Base-by-base conservation (phyloP, 2,113 vertebrate genomes). In the Nestor notabilis region DNA sequence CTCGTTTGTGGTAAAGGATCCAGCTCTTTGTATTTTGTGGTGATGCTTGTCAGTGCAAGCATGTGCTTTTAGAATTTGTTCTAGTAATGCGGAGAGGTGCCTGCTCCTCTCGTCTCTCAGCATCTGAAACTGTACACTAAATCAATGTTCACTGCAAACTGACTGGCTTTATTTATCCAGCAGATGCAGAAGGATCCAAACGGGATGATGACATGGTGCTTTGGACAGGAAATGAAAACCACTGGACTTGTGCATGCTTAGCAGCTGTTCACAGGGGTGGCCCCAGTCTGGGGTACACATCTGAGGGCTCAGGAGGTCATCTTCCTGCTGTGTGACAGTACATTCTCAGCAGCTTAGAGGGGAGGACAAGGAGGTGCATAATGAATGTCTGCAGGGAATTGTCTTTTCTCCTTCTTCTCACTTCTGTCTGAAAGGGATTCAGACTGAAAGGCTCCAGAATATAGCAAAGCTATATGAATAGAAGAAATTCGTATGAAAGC, bases 171-270 rank as follows among this genome's bases (percentile, higher is more conserved):
- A 6, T 29, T 33, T 31, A 10, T 31, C 39, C 65, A 66, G 55
- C 66, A 75, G 61, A 61, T 53, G 20, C 35, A 5, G n/a, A 6
- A 24, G 31, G 15, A 37, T 64, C 75, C 53, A 16, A 29, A 33
- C 0, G 0, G 39, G 25, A 4, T 5, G 20, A 9, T 55, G 50
- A 18, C 5, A 1, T 6, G 53, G 12, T 77, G 52, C 65, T n/a
- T 31, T 49, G 63, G 49, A 11, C 46, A 50, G 47, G 43, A 46
- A 33, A 46, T 27, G 35, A 15, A 64, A 52, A 17, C 19, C n/a
- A 31, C 13, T 2, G 3, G 17, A 4, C 28, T 49, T 6, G 17
- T 9, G 41, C 7, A 2, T 9, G 27, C 56, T 76, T 52, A 53
- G 84, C 31, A 55, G 68, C 81, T 63, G 12, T 29, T 80, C 20